Evolutionary conservation across 2,113 vertebrate genomes (phyloP).

Genomic region (Brachirus orientalis): DNA sequence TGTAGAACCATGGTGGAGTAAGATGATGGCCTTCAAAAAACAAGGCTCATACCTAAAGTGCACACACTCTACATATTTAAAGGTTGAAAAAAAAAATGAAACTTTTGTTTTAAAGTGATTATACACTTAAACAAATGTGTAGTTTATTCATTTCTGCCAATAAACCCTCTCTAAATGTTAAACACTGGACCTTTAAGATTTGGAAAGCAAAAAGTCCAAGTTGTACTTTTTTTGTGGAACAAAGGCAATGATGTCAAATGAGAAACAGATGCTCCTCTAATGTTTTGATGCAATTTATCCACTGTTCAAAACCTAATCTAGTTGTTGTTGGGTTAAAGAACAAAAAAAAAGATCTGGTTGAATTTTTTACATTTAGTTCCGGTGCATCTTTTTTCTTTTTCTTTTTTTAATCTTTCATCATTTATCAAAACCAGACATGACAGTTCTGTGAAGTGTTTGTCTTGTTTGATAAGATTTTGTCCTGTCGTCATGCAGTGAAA

Average conservation of each 20-base stretch:
- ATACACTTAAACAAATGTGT: too few species aligned
- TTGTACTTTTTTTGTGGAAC: conserved; percentile 3
- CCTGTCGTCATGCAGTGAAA: conserved; percentile 6
- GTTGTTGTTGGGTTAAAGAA: background rate
- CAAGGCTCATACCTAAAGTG: too few species aligned
- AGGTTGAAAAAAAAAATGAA: too few species aligned
- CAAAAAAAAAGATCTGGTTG: conserved; percentile 1
- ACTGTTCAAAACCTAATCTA: conserved; percentile 15
- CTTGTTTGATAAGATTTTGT: conserved; percentile 20
- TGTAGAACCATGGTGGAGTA: too few species aligned
- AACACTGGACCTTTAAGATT: too few species aligned
- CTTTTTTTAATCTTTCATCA: conserved; percentile 26
- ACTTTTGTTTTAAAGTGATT: too few species aligned
- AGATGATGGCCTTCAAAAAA: too few species aligned
- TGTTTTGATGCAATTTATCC: conserved; percentile 19
- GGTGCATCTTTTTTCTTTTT: conserved; percentile 24
- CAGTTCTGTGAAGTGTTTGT: background rate
- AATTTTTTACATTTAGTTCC: too few species aligned
- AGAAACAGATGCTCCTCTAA: conserved; percentile 23
- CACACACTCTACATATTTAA: too few species aligned
- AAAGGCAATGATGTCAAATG: conserved; percentile 3
- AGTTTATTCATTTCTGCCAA: too few species aligned
- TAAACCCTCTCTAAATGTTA: too few species aligned
- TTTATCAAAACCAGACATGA: conserved; percentile 14
- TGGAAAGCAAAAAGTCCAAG: background rate